Base-by-base conservation (phyloP, 2,888 invertebrate species). In the Nebria brevicollis region DNA sequence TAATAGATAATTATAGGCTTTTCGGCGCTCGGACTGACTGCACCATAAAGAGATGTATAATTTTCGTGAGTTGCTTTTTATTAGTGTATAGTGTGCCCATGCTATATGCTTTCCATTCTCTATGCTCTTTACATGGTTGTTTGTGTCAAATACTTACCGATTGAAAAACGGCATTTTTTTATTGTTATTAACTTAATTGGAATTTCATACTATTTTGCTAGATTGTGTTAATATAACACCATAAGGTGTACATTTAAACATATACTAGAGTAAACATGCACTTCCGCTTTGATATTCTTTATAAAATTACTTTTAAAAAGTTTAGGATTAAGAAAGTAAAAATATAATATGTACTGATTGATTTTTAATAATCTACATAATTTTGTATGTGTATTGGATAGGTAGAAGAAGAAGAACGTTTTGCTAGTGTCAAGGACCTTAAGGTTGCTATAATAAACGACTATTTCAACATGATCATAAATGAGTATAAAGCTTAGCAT, bases 1-100 rank as follows among this genome's bases (percentile, higher is more conserved):
- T 75, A 66, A 79, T 79, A 66, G 79, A 79, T 79, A 79, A 79
- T 79, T 79, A 79, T 72, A 79, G 66, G 65, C 43, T 79, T 54
- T 41, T 41, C 15, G 54, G 54, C 54, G 54, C 54, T 54, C 54
- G 54, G 54, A 13, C 54, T 54, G 54, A 54, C 54, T 54, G 54
- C 54, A 54, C 11, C 54, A 7, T 54, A 54, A 54, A 54, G 54
- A 54, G 54, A 54, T 13, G 54, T 54, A 54, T 54, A 54, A 54
- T 54, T 54, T 54, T 54, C 54, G 54, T 54, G 54, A 54, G 54
- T 54, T 54, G 54, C 54, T 54, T 13, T 54, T 54, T 54, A 54
- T 54, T 54, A 54, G 54, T 54, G 54, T 54, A 54, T 54, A 13
- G 10, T 43, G 43, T 43, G 10, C 54, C 54, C 13, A 54, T 54